Conservation (phyloP, 2,888 invertebrate genomes). For the Drosophila nr. fundita region DNA sequence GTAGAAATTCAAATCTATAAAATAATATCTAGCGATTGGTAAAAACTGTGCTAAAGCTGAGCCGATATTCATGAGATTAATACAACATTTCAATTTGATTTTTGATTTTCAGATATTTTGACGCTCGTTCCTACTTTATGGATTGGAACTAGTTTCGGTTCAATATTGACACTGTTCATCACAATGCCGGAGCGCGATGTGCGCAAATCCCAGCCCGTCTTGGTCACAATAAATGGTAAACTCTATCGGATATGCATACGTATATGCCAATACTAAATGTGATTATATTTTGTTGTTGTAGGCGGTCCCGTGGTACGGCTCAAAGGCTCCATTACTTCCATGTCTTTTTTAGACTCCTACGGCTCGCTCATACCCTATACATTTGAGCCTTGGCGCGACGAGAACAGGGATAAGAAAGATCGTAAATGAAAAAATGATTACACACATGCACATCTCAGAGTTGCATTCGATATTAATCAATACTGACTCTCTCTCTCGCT, state of each 20-base stretch:
- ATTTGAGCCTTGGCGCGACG: constrained; percentile 97
- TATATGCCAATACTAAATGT: background rate
- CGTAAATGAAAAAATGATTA: constrained; percentile 68
- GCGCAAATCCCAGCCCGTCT: constrained; percentile 93
- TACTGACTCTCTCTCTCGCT: background rate
- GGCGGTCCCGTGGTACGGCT: constrained; percentile 98
- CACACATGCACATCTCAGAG: background rate
- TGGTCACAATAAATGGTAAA: constrained; percentile 94
- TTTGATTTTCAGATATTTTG: constrained; percentile 89
- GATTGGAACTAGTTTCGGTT: constrained; percentile 99
- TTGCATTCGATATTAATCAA: background rate
- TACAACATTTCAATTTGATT: background rate
- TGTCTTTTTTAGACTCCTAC: constrained; percentile 98
- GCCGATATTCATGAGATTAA: background rate
- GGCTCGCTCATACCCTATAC: constrained; percentile 96
- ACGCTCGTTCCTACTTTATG: constrained; percentile 95
- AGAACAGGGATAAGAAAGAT: constrained; percentile 86
- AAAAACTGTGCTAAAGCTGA: background rate
- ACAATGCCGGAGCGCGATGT: constrained; percentile 92
- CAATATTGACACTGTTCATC: constrained; percentile 96
- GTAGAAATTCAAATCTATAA: background rate
- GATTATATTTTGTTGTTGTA: constrained; percentile 80
- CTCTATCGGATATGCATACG: constrained; percentile 18
- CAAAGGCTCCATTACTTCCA: constrained; percentile 96
- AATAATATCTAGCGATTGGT: background rate